phyloP scores from a whole-genome alignment of 23 tunicate species.

The Oikopleura vanhoeffeni region DNA sequence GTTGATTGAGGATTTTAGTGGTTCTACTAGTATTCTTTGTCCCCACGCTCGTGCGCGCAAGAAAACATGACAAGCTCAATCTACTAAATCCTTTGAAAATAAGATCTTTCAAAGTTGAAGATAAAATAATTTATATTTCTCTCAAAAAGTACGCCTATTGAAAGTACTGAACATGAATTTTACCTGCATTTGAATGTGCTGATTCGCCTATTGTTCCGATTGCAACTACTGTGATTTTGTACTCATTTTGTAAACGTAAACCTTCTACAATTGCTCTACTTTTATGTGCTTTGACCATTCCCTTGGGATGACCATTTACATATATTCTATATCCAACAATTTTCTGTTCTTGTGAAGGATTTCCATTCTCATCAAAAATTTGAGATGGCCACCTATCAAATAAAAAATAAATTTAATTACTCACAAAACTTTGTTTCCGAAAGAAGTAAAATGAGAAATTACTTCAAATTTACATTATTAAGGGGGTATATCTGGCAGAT shows the following conservation, averaged over 20 bases:
- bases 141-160: no score
- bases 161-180: no score
- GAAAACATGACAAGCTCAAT: no score
- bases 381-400: conserved; percentile 57
- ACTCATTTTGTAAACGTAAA: background rate
- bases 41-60: no score
- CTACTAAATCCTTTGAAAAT: no score
- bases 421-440: conserved; percentile 14
- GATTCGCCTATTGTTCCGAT: background rate
- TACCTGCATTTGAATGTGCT: background rate
- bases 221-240: background rate
- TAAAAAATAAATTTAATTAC: conserved; percentile 36
- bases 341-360: conserved; percentile 18
- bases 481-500: no score
- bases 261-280: background rate
- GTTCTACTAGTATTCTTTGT: no score
- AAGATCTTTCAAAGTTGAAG: no score
- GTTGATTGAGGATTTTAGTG: no score
- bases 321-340: conserved; percentile 59
- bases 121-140: no score
- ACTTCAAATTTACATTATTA: background rate
- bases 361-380: conserved; percentile 49
- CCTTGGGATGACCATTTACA: conserved; percentile 78
- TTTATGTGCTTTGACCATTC: conserved; percentile 29
- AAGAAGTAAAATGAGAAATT: no score